phyloP scores from a whole-genome alignment of 2,888 invertebrate species.

The Catocala nupta region DNA sequence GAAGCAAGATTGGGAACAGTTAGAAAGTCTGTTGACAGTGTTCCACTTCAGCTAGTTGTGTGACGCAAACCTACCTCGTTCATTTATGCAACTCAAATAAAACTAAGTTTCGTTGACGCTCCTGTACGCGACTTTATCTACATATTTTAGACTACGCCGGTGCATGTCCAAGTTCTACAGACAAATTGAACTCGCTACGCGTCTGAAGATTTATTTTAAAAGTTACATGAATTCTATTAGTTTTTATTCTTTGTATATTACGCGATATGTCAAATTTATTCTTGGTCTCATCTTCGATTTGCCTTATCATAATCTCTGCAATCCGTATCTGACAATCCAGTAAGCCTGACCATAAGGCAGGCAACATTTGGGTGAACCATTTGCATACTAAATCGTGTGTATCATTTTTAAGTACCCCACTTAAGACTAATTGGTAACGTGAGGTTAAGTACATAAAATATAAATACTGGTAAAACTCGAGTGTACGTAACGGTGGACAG shows the following conservation, averaged over 20 bases:
- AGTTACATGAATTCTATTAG: constrained; percentile 30
- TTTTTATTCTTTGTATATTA: constrained; percentile 1
- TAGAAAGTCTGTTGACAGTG: constrained; percentile 51
- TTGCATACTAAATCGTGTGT: constrained; percentile 52
- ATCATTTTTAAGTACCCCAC: constrained; percentile 49
- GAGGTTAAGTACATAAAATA: constrained; percentile 46
- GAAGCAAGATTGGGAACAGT: constrained; percentile 38
- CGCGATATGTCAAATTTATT: constrained; percentile 8
- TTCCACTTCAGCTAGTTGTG: constrained; percentile 46
- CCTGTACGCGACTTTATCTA: constrained; percentile 58
- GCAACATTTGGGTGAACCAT: constrained; percentile 38
- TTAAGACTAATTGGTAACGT: constrained; percentile 50
- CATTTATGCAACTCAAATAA: constrained; percentile 65
- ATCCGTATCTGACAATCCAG: constrained; percentile 26
- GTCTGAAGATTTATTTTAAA: constrained; percentile 47
- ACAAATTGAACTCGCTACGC: constrained; percentile 46
- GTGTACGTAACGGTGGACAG: constrained; percentile 38
- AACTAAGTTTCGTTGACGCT: constrained; percentile 62
- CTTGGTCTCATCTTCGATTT: constrained; percentile 18
- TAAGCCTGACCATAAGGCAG: constrained; percentile 25
- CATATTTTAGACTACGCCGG: constrained; percentile 49
- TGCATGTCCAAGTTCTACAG: constrained; percentile 54
- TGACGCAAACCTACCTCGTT: constrained; percentile 55
- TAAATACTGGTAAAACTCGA: constrained; percentile 38
- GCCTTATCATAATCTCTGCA: constrained; percentile 15